phyloP scores from a whole-genome alignment of 2,888 invertebrate genomes.

The Sceliomorpha sp. region DNA sequence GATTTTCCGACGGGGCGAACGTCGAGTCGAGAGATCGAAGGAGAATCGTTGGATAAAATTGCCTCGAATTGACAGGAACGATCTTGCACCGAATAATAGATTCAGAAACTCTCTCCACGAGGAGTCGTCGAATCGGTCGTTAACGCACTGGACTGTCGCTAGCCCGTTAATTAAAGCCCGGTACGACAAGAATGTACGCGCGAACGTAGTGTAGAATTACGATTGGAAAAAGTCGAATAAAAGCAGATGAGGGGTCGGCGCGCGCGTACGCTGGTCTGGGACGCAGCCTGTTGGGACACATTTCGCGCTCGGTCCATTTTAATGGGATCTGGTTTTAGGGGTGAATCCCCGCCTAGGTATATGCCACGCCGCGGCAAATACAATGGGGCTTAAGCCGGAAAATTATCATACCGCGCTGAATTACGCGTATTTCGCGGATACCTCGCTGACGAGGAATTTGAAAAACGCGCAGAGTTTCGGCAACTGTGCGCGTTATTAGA shows the following conservation, averaged over 20 bases:
- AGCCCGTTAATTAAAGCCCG: no score
- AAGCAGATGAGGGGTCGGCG: no score
- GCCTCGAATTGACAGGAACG: no score
- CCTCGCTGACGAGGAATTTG: constrained; percentile 1
- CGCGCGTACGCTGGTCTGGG: no score
- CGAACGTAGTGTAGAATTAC: constrained; percentile 34
- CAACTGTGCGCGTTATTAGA: no score
- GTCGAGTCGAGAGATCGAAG: constrained; percentile 1
- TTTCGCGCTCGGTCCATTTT: constrained; percentile 40
- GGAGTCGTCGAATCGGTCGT: no score
- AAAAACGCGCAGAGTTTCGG: no score
- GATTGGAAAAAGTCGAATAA: constrained; percentile 29
- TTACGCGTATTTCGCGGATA: background rate
- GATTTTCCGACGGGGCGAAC: constrained; percentile 4
- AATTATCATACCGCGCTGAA: constrained; percentile 25
- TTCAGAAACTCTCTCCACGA: no score
- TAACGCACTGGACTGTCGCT: no score
- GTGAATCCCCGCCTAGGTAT: constrained; percentile 14
- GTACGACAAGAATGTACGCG: no score
- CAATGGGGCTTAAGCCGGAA: constrained; percentile 32
- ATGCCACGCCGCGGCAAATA: constrained; percentile 29
- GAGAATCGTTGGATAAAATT: no score
- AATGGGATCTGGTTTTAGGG: constrained; percentile 31
- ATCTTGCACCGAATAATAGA: no score
- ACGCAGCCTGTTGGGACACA: constrained; percentile 30